Evolutionary conservation across 2,888 invertebrate genomes (phyloP), one percentile per base, ranked within the genome.

Genomic region (Ischnus inquisitorius): DNA sequence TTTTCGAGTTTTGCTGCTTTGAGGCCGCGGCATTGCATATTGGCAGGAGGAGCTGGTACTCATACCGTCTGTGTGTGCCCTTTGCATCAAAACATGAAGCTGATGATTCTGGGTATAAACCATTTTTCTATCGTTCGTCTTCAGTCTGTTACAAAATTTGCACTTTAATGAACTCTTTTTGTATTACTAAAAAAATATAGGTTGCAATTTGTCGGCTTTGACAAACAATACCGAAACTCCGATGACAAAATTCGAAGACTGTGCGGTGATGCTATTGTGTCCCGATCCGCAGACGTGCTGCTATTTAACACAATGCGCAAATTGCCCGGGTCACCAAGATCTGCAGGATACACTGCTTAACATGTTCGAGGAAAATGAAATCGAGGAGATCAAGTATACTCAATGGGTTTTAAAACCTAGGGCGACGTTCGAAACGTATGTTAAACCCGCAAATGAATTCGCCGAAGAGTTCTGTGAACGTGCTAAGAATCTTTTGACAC

Each of bases 41-140:
- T 68, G 78, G 16, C 69, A 46, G 48, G 77, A 57, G 65, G 69
- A 62, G 71, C 74, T n/a, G 81, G 81, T 19, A 39, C 83, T n/a
- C 80, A 83, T 39, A 85, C 79, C 8, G 80, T 81, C n/a, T 51
- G 43, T 48, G 82, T 85, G 8, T 83, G 83, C 34, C 48, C 48
- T 0, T 5, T 34, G 0, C 51, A 68, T 16, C 68, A 68, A 34
- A 68, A 68, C 16, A 68, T 68, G 34, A 68, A 68, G 14, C 28
- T 76, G 67, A 54, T 67, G 65, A 76, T 76, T n/a, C 25, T 22
- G 12, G 51, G 54, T 65, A 51, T 1, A 19, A 54, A 10, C 34
- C 8, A 54, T 34, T 48, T 34, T 51, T 54, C 51, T 43, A 28
- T 28, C 28, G 4, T 28, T 28, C 0, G n/a, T 12, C 4, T 22